Percentiles rank a stretch among this genome's conserved stretches.
phyloP scores from a whole-genome alignment of 2,888 invertebrate genomes.

The Laothoe populi region DNA sequence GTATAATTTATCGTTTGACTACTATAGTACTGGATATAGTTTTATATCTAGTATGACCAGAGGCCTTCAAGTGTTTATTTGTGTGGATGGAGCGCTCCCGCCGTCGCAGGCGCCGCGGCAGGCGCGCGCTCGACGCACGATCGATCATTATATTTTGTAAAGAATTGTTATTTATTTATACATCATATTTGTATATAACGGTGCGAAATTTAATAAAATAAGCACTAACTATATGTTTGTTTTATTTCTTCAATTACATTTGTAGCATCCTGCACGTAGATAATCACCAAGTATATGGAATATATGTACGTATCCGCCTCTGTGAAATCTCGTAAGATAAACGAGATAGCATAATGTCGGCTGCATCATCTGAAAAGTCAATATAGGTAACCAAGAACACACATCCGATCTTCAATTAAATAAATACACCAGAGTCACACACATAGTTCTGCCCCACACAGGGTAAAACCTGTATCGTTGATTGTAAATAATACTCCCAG shows the following conservation, averaged over 20 bases:
- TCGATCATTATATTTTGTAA: constrained; percentile 81
- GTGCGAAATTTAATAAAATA: constrained; percentile 80
- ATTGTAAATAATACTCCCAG: too few relatives aligned
- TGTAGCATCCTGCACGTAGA: neutral
- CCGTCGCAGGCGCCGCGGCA: constrained; percentile 29
- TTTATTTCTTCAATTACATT: constrained; percentile 48
- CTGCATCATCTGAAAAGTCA: too few relatives aligned
- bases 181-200: constrained; percentile 82
- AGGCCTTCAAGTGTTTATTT: constrained; percentile 70
- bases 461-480: too few relatives aligned
- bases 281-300: too few relatives aligned
- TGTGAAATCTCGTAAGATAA: too few relatives aligned
- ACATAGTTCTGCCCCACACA: too few relatives aligned
- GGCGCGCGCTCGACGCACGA: constrained; percentile 48
- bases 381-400: too few relatives aligned
- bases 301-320: too few relatives aligned
- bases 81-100: constrained; percentile 43
- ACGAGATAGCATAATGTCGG: too few relatives aligned
- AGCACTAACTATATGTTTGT: constrained; percentile 64
- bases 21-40: constrained; percentile 15
- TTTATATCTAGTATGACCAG: constrained; percentile 47
- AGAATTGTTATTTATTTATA: constrained; percentile 83
- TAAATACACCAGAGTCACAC: too few relatives aligned
- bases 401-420: too few relatives aligned
- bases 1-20: constrained; percentile 28